Base-by-base conservation (phyloP, 1,140 invertebrate genomes). In the Heliconius congener region DNA sequence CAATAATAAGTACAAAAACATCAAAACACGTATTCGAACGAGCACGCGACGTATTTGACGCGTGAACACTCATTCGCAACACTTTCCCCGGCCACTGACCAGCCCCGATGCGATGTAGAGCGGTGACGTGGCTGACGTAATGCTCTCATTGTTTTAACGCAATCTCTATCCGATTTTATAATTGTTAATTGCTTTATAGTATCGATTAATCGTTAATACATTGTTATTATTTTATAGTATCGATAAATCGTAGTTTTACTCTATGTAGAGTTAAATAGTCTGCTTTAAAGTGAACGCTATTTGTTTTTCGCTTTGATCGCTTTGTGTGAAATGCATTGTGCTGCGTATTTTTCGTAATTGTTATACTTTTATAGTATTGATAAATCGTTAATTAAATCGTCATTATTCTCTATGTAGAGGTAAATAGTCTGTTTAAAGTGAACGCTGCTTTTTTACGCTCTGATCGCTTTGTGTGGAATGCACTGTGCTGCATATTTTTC, bases 91-190 rank as follows among this genome's bases (percentile, higher is more conserved):
- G 81, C 81, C 83, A 78, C 78, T 84, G 83, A 81, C 81, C 84
- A 83, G 77, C 81, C 83, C 81, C 83, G 81, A 83, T 86, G 77
- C 81, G 74, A 85, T 85, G 83, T 85, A 80, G 84, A 84, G 83
- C 84, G 84, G 81, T 81, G 79, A 82, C 81, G 82, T 83, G 78
- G 78, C 75, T 84, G 83, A 83, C 81, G 82, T 85, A 84, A 84
- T 81, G 84, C 80, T 81, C 81, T 81, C 78, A 73, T 80, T 80
- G 78, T 79, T 79, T 39, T 27, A 60, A 46, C 78, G 78, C 78
- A 76, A 79, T 70, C 3, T 13, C 60, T 66, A 16, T 60, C 27
- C 57, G 23, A 60, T 60, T 60, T 60, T 60, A 60, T 60, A 60
- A 60, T 72, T 27, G 11, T 71, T 34, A 18, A 8, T 72, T 72